Evolutionary conservation across 2,797 vertebrate species (phyloP).

Genomic region (Xenops minutus): DNA sequence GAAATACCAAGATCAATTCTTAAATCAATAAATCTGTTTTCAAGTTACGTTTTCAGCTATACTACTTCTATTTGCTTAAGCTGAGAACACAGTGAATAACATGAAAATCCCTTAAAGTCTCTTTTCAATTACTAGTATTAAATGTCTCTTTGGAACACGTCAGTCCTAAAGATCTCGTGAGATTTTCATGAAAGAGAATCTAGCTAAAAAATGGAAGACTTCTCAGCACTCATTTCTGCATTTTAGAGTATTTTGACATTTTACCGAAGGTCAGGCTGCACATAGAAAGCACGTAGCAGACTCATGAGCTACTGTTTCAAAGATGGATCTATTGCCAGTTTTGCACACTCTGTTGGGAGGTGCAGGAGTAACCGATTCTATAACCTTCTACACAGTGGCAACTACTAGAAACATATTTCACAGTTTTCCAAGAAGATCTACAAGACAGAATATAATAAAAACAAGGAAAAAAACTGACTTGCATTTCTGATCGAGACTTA

Average conservation of each 20-base stretch:
- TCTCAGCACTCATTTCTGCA: not conserved
- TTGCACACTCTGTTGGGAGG: not conserved
- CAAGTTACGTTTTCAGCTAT: not conserved
- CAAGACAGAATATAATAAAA: not conserved
- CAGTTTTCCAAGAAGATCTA: not conserved
- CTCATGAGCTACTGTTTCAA: not conserved
- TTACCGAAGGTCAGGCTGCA: not conserved
- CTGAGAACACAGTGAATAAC: not conserved
- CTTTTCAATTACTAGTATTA: not conserved
- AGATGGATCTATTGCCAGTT: not conserved
- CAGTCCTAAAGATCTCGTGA: not conserved
- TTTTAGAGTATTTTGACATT: not conserved
- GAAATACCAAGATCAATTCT: not conserved
- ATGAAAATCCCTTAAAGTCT: not conserved
- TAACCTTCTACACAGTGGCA: not conserved
- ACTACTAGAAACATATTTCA: not conserved
- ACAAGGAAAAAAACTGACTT: not conserved
- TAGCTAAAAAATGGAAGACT: not conserved
- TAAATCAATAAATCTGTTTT: not conserved
- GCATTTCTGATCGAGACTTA: conserved; percentile 63
- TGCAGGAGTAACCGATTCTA: not conserved
- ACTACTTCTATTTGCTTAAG: not conserved
- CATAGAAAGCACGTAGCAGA: not conserved
- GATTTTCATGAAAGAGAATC: not conserved
- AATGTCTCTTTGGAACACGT: not conserved